Evolutionary conservation across 2,888 invertebrate species (phyloP).

Genomic region (Diogma glabrata): DNA sequence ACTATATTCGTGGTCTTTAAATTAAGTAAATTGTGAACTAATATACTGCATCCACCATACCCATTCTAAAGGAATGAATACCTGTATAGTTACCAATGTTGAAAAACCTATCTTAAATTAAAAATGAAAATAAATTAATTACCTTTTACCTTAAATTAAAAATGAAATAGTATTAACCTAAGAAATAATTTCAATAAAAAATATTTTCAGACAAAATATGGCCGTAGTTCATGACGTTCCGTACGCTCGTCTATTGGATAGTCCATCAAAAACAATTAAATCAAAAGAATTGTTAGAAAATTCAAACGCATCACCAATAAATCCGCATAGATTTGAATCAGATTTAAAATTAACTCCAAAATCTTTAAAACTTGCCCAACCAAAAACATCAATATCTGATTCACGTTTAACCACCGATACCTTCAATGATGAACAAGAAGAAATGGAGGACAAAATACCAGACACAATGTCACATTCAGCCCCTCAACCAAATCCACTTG

Average conservation of each 20-base stretch:
- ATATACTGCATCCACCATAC: too few relatives aligned
- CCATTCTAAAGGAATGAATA: too few relatives aligned
- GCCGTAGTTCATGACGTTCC: conserved; percentile 56
- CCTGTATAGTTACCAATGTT: too few relatives aligned
- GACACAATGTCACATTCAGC: conserved; percentile 38
- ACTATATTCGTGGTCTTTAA: too few relatives aligned
- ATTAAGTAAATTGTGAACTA: too few relatives aligned
- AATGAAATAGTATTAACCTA: too few relatives aligned
- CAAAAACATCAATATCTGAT: conserved; percentile 77
- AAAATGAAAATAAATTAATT: too few relatives aligned
- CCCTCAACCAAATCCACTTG: conserved; percentile 35
- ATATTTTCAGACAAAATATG: conserved; percentile 29
- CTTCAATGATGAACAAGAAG: conserved; percentile 44
- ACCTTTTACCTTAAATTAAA: too few relatives aligned
- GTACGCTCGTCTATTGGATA: conserved; percentile 67
- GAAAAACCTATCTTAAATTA: too few relatives aligned
- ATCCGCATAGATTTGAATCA: conserved; percentile 52
- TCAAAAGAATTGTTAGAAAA: conserved; percentile 35
- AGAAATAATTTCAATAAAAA: too few relatives aligned
- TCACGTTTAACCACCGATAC: conserved; percentile 73
- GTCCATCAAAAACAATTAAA: conserved; percentile 35
- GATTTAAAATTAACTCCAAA: conserved; percentile 24
- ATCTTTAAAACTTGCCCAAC: conserved; percentile 41
- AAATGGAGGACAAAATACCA: conserved; percentile 32
- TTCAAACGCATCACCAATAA: conserved; percentile 51